phyloP scores from a whole-genome alignment of 2,797 vertebrate genomes.

The Taenioides sp. region DNA sequence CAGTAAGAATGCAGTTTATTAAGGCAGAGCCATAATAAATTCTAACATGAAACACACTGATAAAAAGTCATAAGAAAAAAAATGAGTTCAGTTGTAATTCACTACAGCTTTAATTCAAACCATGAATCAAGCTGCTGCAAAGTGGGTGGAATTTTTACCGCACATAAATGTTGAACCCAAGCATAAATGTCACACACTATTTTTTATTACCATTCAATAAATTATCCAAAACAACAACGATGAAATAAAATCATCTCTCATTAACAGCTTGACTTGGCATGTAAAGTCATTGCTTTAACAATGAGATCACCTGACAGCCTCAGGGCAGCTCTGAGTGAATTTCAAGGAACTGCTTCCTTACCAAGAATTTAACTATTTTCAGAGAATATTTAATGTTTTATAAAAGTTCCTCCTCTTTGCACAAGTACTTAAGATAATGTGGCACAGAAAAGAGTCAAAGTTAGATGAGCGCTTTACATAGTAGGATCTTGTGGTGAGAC shows the following conservation, averaged over 20 bases:
- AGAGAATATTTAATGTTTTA: constrained; percentile 3
- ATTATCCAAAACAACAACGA: neutral
- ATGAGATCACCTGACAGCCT: neutral
- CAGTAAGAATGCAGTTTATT: too few species aligned
- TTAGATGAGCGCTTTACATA: neutral
- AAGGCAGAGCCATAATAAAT: neutral
- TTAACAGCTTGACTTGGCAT: neutral
- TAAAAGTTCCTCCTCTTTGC: constrained; percentile 13
- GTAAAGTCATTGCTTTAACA: neutral
- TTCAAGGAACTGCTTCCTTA: constrained; percentile 20
- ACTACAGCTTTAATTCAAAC: neutral
- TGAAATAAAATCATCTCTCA: neutral
- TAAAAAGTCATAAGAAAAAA: neutral
- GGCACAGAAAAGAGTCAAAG: neutral
- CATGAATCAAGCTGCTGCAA: neutral
- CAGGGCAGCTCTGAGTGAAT: neutral
- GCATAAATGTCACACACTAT: neutral
- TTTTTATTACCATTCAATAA: neutral
- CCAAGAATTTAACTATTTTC: constrained; percentile 18
- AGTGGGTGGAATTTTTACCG: neutral
- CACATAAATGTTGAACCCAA: neutral
- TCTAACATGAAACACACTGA: neutral
- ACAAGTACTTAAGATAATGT: neutral
- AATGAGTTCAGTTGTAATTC: neutral
- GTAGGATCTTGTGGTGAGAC: neutral